Base-by-base conservation (phyloP, 2,113 vertebrate genomes). In the Triplophysa rosa region DNA sequence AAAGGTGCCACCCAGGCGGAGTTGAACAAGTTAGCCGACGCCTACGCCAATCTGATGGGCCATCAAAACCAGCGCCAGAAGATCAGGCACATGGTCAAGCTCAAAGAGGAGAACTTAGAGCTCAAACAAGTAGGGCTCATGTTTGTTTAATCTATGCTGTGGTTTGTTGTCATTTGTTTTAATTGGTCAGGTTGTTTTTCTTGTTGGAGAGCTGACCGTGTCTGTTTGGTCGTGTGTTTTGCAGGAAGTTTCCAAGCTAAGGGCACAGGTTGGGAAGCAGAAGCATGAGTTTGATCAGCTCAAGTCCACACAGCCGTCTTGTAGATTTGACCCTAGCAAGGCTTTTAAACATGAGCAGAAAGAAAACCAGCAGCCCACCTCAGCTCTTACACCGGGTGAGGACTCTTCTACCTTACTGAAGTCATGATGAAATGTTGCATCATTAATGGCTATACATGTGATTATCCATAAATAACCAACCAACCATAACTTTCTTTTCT, bases 61-160 rank as follows among this genome's bases (percentile, higher is more conserved):
- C 98, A 99, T 86, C 98, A 99, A 86, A 99, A 99, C 89, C 95
- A 97, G 86, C 95, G 94, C 84, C 98, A 99, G 89, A 99, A 99
- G 92, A 99, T 99, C 88, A 98, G 95, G 78, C 98, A 99, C 52
- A 95, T 99, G 82, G 91, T 97, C 89, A 98, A 96, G 83, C 26
- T 99, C 45, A 99, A 99, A 82, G 94, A 96, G 67, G 95, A 99
- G 80, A 99, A 99, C 29, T 71, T 86, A 3, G 80, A 90, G 37
- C 89, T 99, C 1, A 97, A 95, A 87, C 94, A 95, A 95, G 98
- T 98, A 78, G 84, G 71, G n/a, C 47, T 24, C 49, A 21, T 45
- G 11, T 4, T 66, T 7, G 0, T 0, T 37, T 12, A 12, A 21
- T 62, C 24, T 23, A 23, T 19, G 10, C 4, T 69, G 16, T 24